Conservation (phyloP, 35 echinoderm and acorn worm genomes). For the Diadema setosum region DNA sequence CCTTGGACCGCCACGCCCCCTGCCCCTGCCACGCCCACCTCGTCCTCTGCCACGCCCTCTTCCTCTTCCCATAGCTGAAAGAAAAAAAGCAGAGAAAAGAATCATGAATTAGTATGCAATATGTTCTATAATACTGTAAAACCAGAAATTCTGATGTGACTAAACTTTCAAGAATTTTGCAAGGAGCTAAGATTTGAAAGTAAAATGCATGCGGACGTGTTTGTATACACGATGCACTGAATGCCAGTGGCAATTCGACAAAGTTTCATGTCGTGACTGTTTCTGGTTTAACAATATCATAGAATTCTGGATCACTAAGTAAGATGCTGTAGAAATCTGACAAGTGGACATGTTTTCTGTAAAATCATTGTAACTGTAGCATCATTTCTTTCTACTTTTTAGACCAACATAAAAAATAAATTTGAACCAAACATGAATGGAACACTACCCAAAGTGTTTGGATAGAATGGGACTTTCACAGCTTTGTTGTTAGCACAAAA, state of each 20-base stretch:
- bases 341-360: too few species aligned
- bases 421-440: too few species aligned
- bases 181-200: neutral
- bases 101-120: neutral
- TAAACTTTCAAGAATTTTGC: too few species aligned
- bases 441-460: too few species aligned
- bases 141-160: neutral
- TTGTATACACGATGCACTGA: neutral
- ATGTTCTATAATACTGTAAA: neutral
- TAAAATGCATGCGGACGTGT: neutral
- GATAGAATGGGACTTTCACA: too few species aligned
- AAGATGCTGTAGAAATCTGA: too few species aligned
- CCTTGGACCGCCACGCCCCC: conserved; percentile 49
- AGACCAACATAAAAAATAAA: too few species aligned
- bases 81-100: neutral
- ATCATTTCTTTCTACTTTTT: too few species aligned
- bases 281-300: neutral
- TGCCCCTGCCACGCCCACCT: conserved; percentile 50
- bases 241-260: neutral
- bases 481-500: too few species aligned
- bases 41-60: conserved; percentile 68
- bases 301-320: too few species aligned
- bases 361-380: too few species aligned
- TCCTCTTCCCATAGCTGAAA: conserved; percentile 66
- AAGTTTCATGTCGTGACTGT: neutral